Base-by-base conservation (phyloP, 2,113 vertebrate species). In the Regulus satrapa region DNA sequence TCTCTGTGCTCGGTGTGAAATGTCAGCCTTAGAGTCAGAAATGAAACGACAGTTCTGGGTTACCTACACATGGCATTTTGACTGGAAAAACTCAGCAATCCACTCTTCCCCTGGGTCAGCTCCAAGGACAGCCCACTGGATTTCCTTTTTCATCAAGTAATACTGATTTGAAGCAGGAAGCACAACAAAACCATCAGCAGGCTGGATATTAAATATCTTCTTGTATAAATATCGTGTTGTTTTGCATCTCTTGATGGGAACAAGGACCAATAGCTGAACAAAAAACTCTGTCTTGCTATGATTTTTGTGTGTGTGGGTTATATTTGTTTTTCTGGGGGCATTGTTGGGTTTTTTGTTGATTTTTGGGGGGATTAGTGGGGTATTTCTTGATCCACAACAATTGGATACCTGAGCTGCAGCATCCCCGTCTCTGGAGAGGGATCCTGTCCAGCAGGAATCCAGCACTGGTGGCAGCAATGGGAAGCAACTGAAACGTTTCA, bases 341-440 rank as follows among this genome's bases (percentile, higher is more conserved):
- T 31, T 45, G 41, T 71, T 62, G 46, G 24, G 9, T 1, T 36
- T 45, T 31, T 48, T 38, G 41, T n/a, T n/a, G 15, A 14, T 41
- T 52, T 54, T 10, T 7, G 8, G 16, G 1, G 16, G 15, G 9
- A 3, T 43, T 55, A 91, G 49, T 78, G 64, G 48, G 56, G 68
- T 55, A 38, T 11, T n/a, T 29, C 49, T 73, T 0, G 0, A 24
- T 73, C 51, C 61, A 48, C 24, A 73, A 38, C 46, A 83, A n/a
- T 62, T n/a, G 54, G 38, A 31, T 62, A 54, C 34, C 71, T 31
- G 23, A 52, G 51, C 49, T 66, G 49, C 54, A 73, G 58, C 19
- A 38, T 15, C 5, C 1, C 14, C 3, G 10, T 46, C 49, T 92
- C 59, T 5, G 0, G 67, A 79, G 74, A 49, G 0, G 5, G 31